A percentile compares a stretch with the other conserved stretches of the same genome.
These are phyloP conservation scores for Panulirus ornatus DNA, from an alignment of 1,140 invertebrate genomes.

Conservation along the genomic window DNA sequence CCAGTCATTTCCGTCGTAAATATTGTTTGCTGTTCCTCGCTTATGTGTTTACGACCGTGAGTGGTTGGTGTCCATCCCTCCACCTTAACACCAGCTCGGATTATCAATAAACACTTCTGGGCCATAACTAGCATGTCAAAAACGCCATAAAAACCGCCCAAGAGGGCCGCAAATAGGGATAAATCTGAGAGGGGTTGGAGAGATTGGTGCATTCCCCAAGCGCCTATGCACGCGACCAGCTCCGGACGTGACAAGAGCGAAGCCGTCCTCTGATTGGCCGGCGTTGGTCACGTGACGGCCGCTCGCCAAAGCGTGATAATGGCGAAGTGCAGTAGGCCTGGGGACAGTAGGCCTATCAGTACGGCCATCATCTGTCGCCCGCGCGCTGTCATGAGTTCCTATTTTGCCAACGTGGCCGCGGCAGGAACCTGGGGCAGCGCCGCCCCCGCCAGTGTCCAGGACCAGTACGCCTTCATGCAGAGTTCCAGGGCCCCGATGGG, in stretches of 20 bases:
- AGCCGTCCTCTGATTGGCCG: constrained; percentile 58
- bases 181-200: constrained; percentile 32
- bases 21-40: not conserved
- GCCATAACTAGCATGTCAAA: constrained; percentile 57
- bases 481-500: not conserved
- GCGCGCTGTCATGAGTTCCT: constrained; percentile 69
- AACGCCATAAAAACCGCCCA: constrained; percentile 63
- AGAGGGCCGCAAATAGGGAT: constrained; percentile 35
- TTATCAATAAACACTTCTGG: constrained; percentile 58
- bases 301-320: constrained; percentile 70
- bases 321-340: constrained; percentile 71
- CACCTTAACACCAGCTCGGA: constrained; percentile 35
- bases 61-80: not conserved
- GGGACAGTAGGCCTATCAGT: constrained; percentile 71
- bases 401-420: constrained; percentile 59
- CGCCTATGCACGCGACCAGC: constrained; percentile 58
- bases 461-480: constrained; percentile 56
- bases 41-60: not conserved
- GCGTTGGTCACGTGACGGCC: constrained; percentile 64
- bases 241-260: constrained; percentile 63
- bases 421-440: constrained; percentile 43
- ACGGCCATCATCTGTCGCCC: constrained; percentile 72
- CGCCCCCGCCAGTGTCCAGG: constrained; percentile 40
- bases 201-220: constrained; percentile 38
- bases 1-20: too few species aligned